Conservation (phyloP, 2,113 vertebrate genomes). For the Xerus inauris region DNA sequence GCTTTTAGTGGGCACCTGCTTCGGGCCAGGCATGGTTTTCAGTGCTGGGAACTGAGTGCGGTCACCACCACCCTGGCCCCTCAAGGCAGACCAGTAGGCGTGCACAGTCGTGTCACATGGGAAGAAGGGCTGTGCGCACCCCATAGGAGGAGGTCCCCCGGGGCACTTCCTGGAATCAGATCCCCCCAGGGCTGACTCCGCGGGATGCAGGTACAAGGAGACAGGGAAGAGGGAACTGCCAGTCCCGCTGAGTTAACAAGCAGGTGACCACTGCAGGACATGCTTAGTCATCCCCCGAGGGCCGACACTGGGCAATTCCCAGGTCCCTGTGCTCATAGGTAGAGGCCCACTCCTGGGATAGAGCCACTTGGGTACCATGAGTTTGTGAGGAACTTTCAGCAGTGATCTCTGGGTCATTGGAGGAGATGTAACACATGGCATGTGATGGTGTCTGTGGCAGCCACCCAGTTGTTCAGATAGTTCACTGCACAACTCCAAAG, state of each 20-base stretch:
- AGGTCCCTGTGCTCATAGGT: background rate
- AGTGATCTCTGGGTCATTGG: background rate
- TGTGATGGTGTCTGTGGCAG: background rate
- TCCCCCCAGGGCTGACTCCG: too few species aligned
- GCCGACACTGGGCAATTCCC: background rate
- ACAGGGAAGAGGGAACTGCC: background rate
- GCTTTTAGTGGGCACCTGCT: background rate
- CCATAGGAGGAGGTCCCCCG: background rate
- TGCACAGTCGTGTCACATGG: rapidly evolving
- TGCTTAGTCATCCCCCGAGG: background rate
- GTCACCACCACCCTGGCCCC: background rate
- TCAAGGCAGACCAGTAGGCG: background rate
- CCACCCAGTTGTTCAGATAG: background rate
- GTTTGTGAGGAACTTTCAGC: background rate
- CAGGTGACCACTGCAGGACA: background rate
- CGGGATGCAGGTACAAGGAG: background rate
- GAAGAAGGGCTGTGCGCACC: background rate
- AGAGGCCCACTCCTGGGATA: background rate
- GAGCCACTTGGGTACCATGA: rapidly evolving
- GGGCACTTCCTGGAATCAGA: background rate
- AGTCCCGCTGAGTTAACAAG: background rate
- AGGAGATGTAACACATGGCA: background rate
- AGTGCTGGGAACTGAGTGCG: background rate
- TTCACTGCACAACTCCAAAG: background rate
- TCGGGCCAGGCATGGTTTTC: background rate